A percentile compares a stretch with the other conserved stretches of the same genome.
phyloP scores from a whole-genome alignment of 2,797 vertebrate species.

The Pseudomugil tenellus region DNA sequence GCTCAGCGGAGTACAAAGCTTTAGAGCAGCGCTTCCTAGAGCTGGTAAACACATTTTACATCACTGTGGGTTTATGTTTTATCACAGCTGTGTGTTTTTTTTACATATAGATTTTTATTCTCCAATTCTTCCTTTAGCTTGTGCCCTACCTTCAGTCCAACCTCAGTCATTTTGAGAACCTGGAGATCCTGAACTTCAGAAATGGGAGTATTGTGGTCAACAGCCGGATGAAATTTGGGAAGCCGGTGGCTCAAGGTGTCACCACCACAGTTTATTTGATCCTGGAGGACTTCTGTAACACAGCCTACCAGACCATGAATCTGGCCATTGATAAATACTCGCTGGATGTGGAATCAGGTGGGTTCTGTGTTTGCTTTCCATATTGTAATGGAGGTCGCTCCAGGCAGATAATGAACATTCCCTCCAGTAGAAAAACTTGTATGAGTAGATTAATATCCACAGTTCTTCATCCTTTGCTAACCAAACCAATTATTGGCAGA shows the following conservation, averaged over 20 bases:
- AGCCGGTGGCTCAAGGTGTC: slow-evolving; percentile 88
- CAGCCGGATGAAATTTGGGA: slow-evolving; percentile 95
- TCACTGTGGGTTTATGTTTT: background rate
- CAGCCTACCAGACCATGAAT: slow-evolving; percentile 97
- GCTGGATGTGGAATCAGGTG: slow-evolving; percentile 96
- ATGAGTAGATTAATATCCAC: background rate
- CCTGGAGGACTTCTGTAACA: slow-evolving; percentile 96
- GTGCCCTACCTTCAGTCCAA: slow-evolving; percentile 98
- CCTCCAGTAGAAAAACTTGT: background rate
- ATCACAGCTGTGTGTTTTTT: background rate
- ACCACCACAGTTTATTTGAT: slow-evolving; percentile 92
- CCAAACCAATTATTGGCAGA: background rate
- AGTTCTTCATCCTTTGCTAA: background rate
- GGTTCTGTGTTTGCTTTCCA: slow-evolving; percentile 6
- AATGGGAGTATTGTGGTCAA: slow-evolving; percentile 98
- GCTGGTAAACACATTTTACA: slow-evolving; percentile 83
- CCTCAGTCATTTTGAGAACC: slow-evolving; percentile 93
- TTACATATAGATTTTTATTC: background rate
- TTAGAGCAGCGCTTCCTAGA: slow-evolving; percentile 95
- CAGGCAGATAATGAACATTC: background rate
- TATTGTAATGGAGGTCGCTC: no score
- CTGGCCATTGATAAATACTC: slow-evolving; percentile 96
- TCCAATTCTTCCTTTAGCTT: slow-evolving; percentile 81
- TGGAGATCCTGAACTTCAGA: slow-evolving; percentile 98
- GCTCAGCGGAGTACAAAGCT: slow-evolving; percentile 94